Base-by-base conservation (phyloP, 2,888 invertebrate genomes). In the Ecliptopera silaceata region DNA sequence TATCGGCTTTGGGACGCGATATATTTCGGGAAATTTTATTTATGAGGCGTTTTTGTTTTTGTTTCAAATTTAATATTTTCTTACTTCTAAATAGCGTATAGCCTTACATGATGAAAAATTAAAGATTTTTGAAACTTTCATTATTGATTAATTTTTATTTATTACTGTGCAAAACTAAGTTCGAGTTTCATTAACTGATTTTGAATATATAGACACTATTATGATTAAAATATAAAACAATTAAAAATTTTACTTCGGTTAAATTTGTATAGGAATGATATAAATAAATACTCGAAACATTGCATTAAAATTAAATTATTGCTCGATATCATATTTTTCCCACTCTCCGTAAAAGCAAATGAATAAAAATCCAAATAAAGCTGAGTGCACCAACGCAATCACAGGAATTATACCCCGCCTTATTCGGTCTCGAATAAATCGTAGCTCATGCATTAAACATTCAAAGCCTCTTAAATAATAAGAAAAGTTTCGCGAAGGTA, bases 391-490 rank as follows among this genome's bases (percentile, higher is more conserved):
- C 72, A 75, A 77, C 73, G 75, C 75, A 80, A 84, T 86, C 78
- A 77, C 76, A 68, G 65, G 74, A 82, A 83, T 82, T 77, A 82
- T 80, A 74, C 79, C 64, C 66, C 36, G 69, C 77, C 77, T 84
- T 82, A 82, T 82, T 82, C 82, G 74, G 74, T 73, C 74, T 68
- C 70, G 70, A 71, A 79, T 79, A 88, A 85, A 87, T 86, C 80
- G 74, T 73, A 71, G 64, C 72, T 84, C 85, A 88, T 89, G 83
- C 80, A 90, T 89, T 86, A 89, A 86, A 87, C 88, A 89, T 88
- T 69, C 71, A 69, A 68, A 74, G 69, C 77, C 82, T 82, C 85
- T 84, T 88, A 86, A 89, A 89, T 88, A 88, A 89, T 89, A 88
- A 86, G 84, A 81, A 84, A 84, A 81, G 72, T 82, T 83, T 80